These are phyloP conservation scores for Dissostichus mawsoni DNA, from an alignment of 2,113 vertebrate genomes.

Conservation along the genomic window DNA sequence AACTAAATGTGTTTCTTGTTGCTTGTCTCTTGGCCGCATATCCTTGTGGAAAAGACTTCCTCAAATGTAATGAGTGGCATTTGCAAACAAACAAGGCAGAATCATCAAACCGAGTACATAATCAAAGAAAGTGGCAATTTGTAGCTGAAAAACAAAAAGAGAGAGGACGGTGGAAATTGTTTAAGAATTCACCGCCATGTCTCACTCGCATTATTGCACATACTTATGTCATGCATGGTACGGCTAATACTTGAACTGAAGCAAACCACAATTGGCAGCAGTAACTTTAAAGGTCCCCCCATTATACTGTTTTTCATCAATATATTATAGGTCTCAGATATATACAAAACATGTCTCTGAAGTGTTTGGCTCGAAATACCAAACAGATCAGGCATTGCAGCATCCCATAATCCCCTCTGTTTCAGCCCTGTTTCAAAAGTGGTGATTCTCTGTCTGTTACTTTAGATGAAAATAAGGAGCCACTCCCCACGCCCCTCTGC, in stretches of 20 bases:
- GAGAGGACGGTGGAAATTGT: not conserved
- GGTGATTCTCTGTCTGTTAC: too few species aligned
- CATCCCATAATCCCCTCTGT: too few species aligned
- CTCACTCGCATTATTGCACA: not conserved
- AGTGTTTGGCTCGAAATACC: too few species aligned
- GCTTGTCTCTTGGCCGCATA: not conserved
- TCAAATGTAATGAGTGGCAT: conserved; percentile 27
- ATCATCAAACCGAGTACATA: not conserved
- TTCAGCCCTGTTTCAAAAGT: too few species aligned
- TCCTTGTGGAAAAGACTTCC: conserved; percentile 14
- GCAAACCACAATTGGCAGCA: not conserved
- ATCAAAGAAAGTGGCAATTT: not conserved
- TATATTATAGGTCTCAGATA: too few species aligned
- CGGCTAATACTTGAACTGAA: not conserved
- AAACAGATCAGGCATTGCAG: too few species aligned
- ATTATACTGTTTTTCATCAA: too few species aligned
- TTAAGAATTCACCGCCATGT: not conserved
- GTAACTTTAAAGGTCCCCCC: not conserved
- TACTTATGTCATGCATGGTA: not conserved
- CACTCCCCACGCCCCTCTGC: too few species aligned
- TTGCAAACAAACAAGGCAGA: conserved; percentile 35
- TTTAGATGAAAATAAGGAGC: too few species aligned
- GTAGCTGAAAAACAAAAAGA: not conserved
- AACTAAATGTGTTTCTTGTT: conserved; percentile 15
- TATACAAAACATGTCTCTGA: too few species aligned